Evolutionary conservation across 2,888 invertebrate genomes (phyloP), one percentile per base, ranked within the genome.

Genomic region (Andrena fulva): DNA sequence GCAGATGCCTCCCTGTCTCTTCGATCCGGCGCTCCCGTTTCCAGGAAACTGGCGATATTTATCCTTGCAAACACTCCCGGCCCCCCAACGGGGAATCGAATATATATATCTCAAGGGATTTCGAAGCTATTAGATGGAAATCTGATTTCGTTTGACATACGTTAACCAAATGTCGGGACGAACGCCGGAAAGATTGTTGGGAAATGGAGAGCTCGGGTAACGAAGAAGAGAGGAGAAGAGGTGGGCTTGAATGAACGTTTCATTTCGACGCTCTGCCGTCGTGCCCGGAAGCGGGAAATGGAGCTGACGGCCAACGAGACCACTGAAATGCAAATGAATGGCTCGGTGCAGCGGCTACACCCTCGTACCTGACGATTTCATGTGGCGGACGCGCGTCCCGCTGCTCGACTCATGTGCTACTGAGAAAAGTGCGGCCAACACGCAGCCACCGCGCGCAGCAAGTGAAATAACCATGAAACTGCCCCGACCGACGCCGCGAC

Each of bases 321-420:
- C 81, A 73, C 83, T 81, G 83, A 87, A 85, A 87, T 87, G 87
- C 87, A 87, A 87, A 87, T 87, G 85, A 87, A 80, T 68, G 79
- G 71, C 63, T 73, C 72, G 72, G 82, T 77, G 75, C 74, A 59
- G 66, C 42, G 67, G 70, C 77, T 73, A 67, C 78, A 68, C 42
- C 77, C 67, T 77, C 77, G 77, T 75, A 63, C 73, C 69, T 24
- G 54, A 48, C 59, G 74, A 73, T 79, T 72, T 66, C 69, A 56
- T 24, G 70, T 16, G 69, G 60, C 59, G 63, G 48, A 72, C 82
- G 78, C 81, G 77, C 85, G 78, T 70, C 83, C 83, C 74, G 83
- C 79, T 83, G 86, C 77, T 62, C 85, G 75, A 67, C 77, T 82
- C 82, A 68, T 80, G 69, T 75, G 50, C 75, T 60, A 87, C 84